Evolutionary conservation across 2,113 vertebrate species (phyloP).

Genomic region (Ariopsis seemanni): DNA sequence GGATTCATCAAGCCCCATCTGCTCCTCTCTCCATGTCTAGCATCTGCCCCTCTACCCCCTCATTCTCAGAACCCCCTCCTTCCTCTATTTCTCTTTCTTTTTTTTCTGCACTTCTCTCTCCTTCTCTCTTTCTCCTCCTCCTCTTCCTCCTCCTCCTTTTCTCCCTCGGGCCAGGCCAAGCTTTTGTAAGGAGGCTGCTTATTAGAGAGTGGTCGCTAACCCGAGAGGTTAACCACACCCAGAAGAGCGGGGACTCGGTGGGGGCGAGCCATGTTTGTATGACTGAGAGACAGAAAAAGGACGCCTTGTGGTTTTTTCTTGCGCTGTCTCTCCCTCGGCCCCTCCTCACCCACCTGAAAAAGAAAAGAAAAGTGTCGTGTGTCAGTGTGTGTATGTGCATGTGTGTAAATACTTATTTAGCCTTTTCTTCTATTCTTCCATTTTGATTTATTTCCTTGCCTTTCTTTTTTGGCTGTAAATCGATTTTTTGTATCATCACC

Average conservation of each 20-base stretch:
- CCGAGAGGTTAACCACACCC: constrained; percentile 60
- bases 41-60: constrained; percentile 53
- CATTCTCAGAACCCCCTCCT: constrained; percentile 11
- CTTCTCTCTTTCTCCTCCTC: constrained; percentile 43
- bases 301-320: constrained; percentile 55
- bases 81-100: constrained; percentile 13
- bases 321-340: constrained; percentile 24
- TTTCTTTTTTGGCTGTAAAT: neutral
- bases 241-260: constrained; percentile 53
- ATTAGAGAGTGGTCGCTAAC: constrained; percentile 62
- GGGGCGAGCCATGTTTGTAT: constrained; percentile 57
- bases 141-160: constrained; percentile 38
- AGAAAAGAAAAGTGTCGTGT: constrained; percentile 61
- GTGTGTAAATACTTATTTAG: neutral
- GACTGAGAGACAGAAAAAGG: constrained; percentile 58
- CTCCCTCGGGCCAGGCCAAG: constrained; percentile 44
- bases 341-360: constrained; percentile 16
- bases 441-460: constrained; percentile 2
- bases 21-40: constrained; percentile 60
- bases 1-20: constrained; percentile 74
- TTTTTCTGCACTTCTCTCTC: constrained; percentile 59
- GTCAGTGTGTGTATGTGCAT: constrained; percentile 40
- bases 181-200: constrained; percentile 61
- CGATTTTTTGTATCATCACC: neutral
- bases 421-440: neutral